Evolutionary conservation across 2,113 vertebrate genomes (phyloP).

Genomic region (Sturnira hondurensis): DNA sequence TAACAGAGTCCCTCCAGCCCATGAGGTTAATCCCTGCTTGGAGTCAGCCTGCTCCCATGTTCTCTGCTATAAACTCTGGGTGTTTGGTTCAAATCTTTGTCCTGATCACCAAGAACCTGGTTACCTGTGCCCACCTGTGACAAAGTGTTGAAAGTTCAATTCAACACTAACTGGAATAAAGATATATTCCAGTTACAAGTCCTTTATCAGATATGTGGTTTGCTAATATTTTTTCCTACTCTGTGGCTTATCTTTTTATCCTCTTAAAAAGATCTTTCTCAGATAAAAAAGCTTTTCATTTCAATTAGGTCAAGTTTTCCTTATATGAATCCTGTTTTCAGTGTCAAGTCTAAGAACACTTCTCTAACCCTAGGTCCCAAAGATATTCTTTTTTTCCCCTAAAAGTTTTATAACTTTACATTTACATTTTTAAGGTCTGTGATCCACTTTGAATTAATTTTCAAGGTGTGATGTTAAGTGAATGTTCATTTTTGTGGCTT

Average conservation of each 20-base stretch:
- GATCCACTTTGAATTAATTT: background rate
- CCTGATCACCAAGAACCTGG: too few relatives aligned
- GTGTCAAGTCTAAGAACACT: background rate
- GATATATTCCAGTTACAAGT: background rate
- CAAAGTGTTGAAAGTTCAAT: background rate
- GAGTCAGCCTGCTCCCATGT: too few relatives aligned
- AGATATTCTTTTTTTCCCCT: background rate
- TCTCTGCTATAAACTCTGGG: too few relatives aligned
- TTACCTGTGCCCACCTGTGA: too few relatives aligned
- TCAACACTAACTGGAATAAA: too few relatives aligned
- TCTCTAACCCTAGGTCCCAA: background rate
- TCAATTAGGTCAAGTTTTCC: background rate
- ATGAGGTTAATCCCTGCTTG: too few relatives aligned
- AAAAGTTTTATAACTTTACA: background rate
- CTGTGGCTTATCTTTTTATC: background rate
- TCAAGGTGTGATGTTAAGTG: background rate
- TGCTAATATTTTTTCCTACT: background rate
- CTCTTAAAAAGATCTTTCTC: background rate
- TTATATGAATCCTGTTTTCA: background rate
- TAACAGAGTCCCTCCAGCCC: too few relatives aligned
- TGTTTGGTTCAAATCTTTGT: too few relatives aligned
- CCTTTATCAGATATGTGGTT: background rate
- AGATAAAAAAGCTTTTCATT: background rate
- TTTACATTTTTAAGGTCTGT: background rate
- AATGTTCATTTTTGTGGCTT: background rate